phyloP scores from a whole-genome alignment of 2,888 invertebrate genomes.

The Drosophila barbarae region DNA sequence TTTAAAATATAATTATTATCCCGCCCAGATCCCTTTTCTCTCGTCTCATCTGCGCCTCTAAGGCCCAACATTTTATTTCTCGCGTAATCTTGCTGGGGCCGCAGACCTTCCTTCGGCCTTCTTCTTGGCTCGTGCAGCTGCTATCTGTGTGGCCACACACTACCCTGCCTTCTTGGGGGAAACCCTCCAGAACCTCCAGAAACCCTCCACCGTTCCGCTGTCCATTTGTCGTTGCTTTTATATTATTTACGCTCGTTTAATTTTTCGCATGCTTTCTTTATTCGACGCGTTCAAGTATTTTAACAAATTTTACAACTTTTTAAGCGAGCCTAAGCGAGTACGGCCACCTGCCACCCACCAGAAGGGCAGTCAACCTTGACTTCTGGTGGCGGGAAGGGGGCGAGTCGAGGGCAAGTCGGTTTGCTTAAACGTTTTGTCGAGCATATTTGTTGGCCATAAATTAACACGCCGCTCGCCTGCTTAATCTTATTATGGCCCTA shows the following conservation, averaged over 20 bases:
- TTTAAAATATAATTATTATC: background rate
- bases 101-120: background rate
- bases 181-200: background rate
- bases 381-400: constrained; percentile 23
- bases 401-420: background rate
- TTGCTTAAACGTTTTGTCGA: constrained; percentile 51
- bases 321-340: constrained; percentile 44
- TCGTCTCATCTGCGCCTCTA: background rate
- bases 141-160: constrained; percentile 13
- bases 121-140: constrained; percentile 10
- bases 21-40: background rate
- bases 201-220: constrained; percentile 2
- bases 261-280: constrained; percentile 51
- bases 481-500: constrained; percentile 60
- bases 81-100: constrained; percentile 5
- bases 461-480: constrained; percentile 60
- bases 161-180: background rate
- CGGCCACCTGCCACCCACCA: constrained; percentile 21
- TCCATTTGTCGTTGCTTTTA: constrained; percentile 50
- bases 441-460: constrained; percentile 65
- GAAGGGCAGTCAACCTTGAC: constrained; percentile 32
- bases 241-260: constrained; percentile 59
- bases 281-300: constrained; percentile 52
- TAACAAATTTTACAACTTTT: constrained; percentile 64
- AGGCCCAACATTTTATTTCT: constrained; percentile 6